Percentiles rank a stretch among this genome's conserved stretches.
phyloP scores from a whole-genome alignment of 2,113 vertebrate species.

The Marmota monax region DNA sequence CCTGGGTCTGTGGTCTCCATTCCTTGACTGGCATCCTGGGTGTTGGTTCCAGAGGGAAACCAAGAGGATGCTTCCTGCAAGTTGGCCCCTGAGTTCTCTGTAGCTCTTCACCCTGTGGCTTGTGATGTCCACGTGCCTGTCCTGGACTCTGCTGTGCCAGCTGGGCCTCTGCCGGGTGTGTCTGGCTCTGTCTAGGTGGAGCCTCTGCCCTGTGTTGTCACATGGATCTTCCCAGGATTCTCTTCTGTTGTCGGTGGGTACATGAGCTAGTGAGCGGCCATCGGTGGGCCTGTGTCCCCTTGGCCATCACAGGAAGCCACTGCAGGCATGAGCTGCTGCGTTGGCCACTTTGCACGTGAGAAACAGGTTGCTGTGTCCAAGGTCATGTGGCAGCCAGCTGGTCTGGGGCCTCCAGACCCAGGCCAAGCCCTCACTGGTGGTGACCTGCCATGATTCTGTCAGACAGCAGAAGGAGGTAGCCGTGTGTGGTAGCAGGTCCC shows the following conservation, averaged over 20 bases:
- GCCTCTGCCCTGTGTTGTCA: fast-evolving
- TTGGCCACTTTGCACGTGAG: not conserved
- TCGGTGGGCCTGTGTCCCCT: fast-evolving
- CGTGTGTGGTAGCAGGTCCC: too few relatives aligned
- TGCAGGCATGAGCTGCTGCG: fast-evolving
- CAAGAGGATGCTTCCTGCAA: not conserved
- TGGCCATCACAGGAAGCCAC: too few relatives aligned
- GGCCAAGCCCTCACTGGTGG: too few relatives aligned
- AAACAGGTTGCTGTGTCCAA: not conserved
- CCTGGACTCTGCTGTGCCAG: not conserved
- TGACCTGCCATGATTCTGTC: too few relatives aligned
- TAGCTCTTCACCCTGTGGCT: too few relatives aligned
- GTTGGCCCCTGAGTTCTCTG: too few relatives aligned
- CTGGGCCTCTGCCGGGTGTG: too few relatives aligned
- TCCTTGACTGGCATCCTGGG: not conserved
- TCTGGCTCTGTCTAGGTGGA: not conserved
- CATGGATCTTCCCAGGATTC: not conserved
- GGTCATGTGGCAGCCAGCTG: not conserved
- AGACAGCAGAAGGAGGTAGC: not conserved
- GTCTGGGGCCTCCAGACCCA: not conserved
- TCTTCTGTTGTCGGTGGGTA: not conserved
- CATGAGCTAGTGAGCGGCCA: not conserved
- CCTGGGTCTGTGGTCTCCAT: fast-evolving
- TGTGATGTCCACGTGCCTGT: too few relatives aligned
- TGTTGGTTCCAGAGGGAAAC: not conserved